Base-by-base conservation (phyloP, 2,797 vertebrate genomes). In the Rhynchonycteris naso region DNA sequence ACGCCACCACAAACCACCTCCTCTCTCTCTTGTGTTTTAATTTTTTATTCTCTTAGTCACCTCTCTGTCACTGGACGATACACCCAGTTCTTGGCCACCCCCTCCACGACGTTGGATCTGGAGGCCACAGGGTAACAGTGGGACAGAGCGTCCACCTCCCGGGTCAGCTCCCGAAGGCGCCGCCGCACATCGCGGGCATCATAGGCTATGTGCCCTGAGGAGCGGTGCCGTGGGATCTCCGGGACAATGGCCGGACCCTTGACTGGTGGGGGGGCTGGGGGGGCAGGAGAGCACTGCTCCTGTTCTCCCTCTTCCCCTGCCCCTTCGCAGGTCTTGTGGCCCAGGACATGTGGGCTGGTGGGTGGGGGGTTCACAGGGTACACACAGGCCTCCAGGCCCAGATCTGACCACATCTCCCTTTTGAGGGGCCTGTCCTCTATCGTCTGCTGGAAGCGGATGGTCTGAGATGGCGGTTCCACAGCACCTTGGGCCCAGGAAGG, bases 301-400 rank as follows among this genome's bases (percentile, higher is more conserved):
- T 19, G 91, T 43, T 97, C 90, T 0, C 22, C 58, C 54, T 96
- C 90, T 1, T 61, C 54, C 16, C 58, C 59, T 1, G 24, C n/a
- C 15, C 3, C 71, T 24, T 65, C 81, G 18, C 21, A 76, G 69
- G 89, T 95, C 72, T 26, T 96, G 26, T 81, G 86, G 89, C 63
- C 65, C 22, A 24, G 75, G 56, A 58, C 66, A 81, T 97, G 94
- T 0, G 91, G 75, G 65, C 76, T 59, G 7, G 82, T 68, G 38
- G 95, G 82, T 2, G 91, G 93, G 9, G 97, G 96, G n/a, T 97
- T 97, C 79, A 97, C 96, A 2, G 97, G 93, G 38, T 97, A 96
- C 26, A 97, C 96, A 0, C 93, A 97, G 83, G 97, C 97, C 86
- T 97, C 86, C 7, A 96, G 85, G 72, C 79, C 87, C 38, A 94